These are phyloP conservation scores for Synergus japonicus DNA, from an alignment of 2,888 invertebrate genomes.

Conservation along the genomic window DNA sequence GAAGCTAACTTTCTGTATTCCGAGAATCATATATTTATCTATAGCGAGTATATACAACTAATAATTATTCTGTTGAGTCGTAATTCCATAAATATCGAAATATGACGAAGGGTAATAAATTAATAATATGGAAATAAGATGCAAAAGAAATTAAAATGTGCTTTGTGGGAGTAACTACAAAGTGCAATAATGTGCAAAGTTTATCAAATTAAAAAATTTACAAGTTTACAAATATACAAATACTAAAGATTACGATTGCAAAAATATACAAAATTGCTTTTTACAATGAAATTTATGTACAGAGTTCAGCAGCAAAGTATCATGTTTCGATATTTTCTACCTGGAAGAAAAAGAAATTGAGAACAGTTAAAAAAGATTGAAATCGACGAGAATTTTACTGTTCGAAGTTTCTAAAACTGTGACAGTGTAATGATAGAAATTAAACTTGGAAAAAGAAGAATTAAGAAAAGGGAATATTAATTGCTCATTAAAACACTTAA, in stretches of 20 bases:
- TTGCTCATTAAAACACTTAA: slow-evolving; percentile 31
- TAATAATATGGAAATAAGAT: neutral
- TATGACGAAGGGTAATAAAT: slow-evolving; percentile 44
- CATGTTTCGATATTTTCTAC: slow-evolving; percentile 55
- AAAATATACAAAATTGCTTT: slow-evolving; percentile 26
- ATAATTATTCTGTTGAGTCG: neutral
- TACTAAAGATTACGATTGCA: slow-evolving; percentile 58
- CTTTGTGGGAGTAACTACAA: slow-evolving; percentile 42
- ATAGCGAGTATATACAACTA: neutral
- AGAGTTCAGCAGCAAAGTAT: slow-evolving; percentile 47
- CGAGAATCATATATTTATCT: too few relatives aligned
- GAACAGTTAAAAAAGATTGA: slow-evolving; percentile 18
- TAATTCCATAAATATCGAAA: slow-evolving; percentile 51
- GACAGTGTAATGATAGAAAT: neutral
- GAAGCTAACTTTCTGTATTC: too few relatives aligned
- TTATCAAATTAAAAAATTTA: slow-evolving; percentile 45
- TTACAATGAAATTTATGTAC: slow-evolving; percentile 32
- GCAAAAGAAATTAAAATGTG: slow-evolving; percentile 9
- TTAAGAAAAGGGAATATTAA: slow-evolving; percentile 52
- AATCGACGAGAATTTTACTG: neutral
- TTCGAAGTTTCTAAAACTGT: neutral
- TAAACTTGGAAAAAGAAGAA: slow-evolving; percentile 52
- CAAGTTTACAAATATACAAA: slow-evolving; percentile 48
- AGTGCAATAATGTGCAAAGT: slow-evolving; percentile 52
- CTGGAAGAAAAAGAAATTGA: slow-evolving; percentile 50